These are phyloP conservation scores for Tringa solitaria DNA, from an alignment of 2,113 vertebrate species.

Conservation along the genomic window DNA sequence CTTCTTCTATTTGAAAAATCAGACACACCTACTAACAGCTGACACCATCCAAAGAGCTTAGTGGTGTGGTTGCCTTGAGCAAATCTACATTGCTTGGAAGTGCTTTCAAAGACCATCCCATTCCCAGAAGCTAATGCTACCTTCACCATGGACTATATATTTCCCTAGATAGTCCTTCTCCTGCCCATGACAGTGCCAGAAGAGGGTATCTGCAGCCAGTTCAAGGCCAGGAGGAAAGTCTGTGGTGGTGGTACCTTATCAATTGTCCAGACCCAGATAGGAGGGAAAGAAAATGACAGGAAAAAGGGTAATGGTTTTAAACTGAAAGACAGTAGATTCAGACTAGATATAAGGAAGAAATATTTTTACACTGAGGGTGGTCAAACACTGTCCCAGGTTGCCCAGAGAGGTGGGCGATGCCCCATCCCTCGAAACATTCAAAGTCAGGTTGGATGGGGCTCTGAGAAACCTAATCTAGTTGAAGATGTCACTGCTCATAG, in stretches of 20 bases:
- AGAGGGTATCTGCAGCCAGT: background rate
- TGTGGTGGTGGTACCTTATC: background rate
- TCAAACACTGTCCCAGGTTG: background rate
- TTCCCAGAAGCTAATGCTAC: fast-evolving
- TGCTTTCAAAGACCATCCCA: background rate
- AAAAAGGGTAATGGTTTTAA: background rate
- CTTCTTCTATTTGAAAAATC: background rate
- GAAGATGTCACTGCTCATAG: background rate
- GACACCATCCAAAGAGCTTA: background rate
- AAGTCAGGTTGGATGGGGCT: background rate
- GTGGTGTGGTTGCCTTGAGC: fast-evolving
- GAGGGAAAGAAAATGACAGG: background rate
- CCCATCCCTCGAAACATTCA: background rate
- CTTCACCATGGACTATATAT: background rate
- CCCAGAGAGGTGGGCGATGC: background rate
- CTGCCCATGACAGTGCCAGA: background rate
- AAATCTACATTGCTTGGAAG: background rate
- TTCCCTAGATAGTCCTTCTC: fast-evolving
- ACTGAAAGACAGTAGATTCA: background rate
- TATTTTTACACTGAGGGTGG: background rate
- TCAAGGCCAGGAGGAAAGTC: background rate
- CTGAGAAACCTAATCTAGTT: background rate
- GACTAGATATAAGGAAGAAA: background rate
- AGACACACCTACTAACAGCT: background rate
- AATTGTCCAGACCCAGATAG: background rate